Evolutionary conservation across 2,888 invertebrate species (phyloP), one percentile per base, ranked within the genome.

Genomic region (Rapana venosa): DNA sequence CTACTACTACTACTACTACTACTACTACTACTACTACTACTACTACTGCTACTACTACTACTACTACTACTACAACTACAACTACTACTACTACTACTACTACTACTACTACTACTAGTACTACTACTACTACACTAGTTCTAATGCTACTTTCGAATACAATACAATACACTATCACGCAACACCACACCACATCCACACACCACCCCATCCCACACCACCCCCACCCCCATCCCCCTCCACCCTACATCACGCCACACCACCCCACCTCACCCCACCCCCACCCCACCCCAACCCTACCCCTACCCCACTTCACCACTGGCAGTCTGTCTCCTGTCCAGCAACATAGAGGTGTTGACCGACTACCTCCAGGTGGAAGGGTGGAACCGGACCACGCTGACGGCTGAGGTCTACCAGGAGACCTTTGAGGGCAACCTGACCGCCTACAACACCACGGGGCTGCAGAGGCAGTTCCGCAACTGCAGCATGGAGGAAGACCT

Each of bases 401-500:
- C 91, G 0, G 77, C 88, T 1, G 92, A 92, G 30, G 70, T 92
- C 30, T 92, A 93, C 35, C 91, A 92, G 36, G 89, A 90, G 35
- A 26, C 79, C 58, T 93, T 92, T 87, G 91, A 92, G 47, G 83
- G 90, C 17, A 91, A 92, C 61, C 91, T 93, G n/a, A 90, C 91
- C 6, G 47, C 88, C 13, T 91, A 90, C 35, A 89, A 90, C 85
- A 74, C 89, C 30, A 90, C 90, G 6, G 90, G 87, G n/a, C 83
- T 90, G 22, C 83, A 90, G 11, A 81, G 90, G 2, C 83, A 87
- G 32, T 89, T 92, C 61, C 92, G 93, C 88, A 83, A 74, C 32
- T 94, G 94, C 84, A 92, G 90, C 81, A 84, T 94, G 77, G 92
- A 93, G 85, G 93, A 93, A 35, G 93, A 93, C 89, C 91, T 94